Base-by-base conservation (phyloP, 2,797 vertebrate species). In the Tachyglossus aculeatus region DNA sequence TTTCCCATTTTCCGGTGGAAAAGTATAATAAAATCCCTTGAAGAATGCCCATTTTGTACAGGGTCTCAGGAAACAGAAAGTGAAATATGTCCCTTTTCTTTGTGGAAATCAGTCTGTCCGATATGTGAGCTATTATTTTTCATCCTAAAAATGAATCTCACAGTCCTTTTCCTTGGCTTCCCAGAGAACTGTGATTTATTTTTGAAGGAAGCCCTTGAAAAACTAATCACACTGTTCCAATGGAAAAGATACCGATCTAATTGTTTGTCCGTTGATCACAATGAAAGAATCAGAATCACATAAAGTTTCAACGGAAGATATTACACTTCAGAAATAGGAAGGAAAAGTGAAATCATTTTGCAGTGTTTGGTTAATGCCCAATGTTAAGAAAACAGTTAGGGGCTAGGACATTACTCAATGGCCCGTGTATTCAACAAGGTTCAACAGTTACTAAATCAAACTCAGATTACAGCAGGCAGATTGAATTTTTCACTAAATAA, bases 201-300 rank as follows among this genome's bases (percentile, higher is more conserved):
- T 77, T 33, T 66, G 3, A 40, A 64, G 45, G 22, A 67, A 77
- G 36, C 16, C 61, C 34, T 33, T 78, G 18, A 21, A 74, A 77
- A 84, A 67, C 38, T 67, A 74, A 73, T 69, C 37, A n/a, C 8
- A 2, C 4, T 56, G 29, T 60, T 31, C 57, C 82, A 74, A 39
- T 18, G 53, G 41, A 67, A 73, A 80, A 64, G 34, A 59, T 27
- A 47, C 18, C 22, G 22, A 22, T 54, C 36, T 51, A 48, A 44
- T 37, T 69, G 19, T 62, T 8, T 65, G 47, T 32, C 15, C 6
- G 0, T 50, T 50, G 54, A 16, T 58, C 22, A 14, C 40, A 74
- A 52, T 9, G 51, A 41, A 58, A 67, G 19, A 54, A 54, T 16
- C 6, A n/a, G n/a, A n/a, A n/a, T n/a, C 43, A 15, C 36, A 63